phyloP scores from a whole-genome alignment of 1,140 invertebrate genomes.

The Brachionus angularis region DNA sequence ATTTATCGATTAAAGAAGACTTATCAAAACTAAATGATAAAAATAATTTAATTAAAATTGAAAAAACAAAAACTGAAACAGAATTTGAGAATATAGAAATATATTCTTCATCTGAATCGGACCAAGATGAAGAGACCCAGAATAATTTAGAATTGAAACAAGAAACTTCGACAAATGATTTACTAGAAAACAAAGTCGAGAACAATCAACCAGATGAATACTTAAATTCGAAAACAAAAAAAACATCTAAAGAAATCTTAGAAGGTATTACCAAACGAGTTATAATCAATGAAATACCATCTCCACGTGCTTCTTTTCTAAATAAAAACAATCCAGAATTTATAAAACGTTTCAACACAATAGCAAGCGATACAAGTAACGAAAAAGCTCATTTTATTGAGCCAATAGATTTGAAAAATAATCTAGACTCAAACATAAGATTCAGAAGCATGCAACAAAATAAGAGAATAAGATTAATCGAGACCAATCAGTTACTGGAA shows the following conservation, averaged over 20 bases:
- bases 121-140: too few relatives aligned
- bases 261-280: slow-evolving; percentile 37
- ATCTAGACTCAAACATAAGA: slow-evolving; percentile 6
- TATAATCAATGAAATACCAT: background rate
- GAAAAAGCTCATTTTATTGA: slow-evolving; percentile 29
- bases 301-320: too few relatives aligned
- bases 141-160: too few relatives aligned
- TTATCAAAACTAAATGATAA: background rate
- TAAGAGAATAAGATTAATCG: slow-evolving; percentile 7
- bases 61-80: background rate
- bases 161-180: background rate
- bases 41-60: background rate
- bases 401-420: slow-evolving; percentile 10
- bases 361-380: background rate
- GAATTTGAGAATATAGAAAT: background rate
- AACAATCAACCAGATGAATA: too few relatives aligned
- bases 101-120: background rate
- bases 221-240: slow-evolving; percentile 1
- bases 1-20: too few relatives aligned
- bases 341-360: background rate
- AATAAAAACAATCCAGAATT: background rate
- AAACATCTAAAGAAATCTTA: slow-evolving; percentile 27
- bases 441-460: background rate
- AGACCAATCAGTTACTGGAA: slow-evolving; percentile 30
- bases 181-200: background rate